Evolutionary conservation across 2,113 vertebrate species (phyloP).

Genomic region (Haliaeetus leucogaster): DNA sequence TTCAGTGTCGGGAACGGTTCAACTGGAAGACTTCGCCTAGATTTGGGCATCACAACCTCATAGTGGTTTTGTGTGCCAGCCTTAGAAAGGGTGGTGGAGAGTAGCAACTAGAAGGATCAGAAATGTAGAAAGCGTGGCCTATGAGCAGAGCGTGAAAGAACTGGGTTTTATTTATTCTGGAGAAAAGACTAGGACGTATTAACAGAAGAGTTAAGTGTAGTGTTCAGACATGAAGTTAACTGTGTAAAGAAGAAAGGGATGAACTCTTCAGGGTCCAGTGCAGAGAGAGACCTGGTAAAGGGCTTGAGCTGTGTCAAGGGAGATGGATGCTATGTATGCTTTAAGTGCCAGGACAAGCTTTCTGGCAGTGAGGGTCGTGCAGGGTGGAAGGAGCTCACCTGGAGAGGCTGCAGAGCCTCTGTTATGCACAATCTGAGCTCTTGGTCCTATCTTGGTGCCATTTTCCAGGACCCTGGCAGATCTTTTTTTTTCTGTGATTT

Average conservation of each 20-base stretch:
- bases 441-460: background rate
- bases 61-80: background rate
- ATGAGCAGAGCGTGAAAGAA: background rate
- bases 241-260: background rate
- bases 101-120: background rate
- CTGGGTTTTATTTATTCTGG: background rate
- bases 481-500: background rate
- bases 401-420: background rate
- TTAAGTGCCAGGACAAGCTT: background rate
- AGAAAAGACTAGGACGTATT: background rate
- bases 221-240: background rate
- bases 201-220: background rate
- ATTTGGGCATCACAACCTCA: background rate
- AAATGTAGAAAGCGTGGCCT: background rate
- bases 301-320: fast-evolving
- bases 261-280: background rate
- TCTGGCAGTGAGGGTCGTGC: fast-evolving
- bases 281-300: background rate
- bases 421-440: background rate
- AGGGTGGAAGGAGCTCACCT: background rate
- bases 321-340: too few species aligned
- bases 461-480: background rate
- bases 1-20: background rate
- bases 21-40: background rate
- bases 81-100: background rate